Conservation (phyloP, 92 coral and sea anemone genomes). For the Actinostola sp. region DNA sequence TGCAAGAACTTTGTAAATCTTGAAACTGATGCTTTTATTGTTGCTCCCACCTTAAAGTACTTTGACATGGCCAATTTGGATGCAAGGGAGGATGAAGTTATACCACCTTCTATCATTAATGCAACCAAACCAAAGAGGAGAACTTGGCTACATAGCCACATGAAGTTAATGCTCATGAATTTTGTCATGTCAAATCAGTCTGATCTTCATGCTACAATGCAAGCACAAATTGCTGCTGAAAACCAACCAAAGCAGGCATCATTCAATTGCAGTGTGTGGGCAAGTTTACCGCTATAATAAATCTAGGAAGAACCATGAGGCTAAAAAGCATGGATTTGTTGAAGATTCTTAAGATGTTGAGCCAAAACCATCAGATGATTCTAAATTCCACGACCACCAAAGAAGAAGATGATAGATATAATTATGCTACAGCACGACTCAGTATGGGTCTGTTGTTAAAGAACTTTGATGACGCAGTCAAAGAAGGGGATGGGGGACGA, state of each 20-base stretch:
- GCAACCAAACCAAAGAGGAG: constrained; percentile 13
- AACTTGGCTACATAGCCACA: constrained; percentile 60
- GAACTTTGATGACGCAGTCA: constrained; percentile 75
- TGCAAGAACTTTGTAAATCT: constrained; percentile 60
- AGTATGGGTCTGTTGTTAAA: constrained; percentile 45
- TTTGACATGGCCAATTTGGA: constrained; percentile 48
- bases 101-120: constrained; percentile 42
- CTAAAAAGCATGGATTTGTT: constrained; percentile 26
- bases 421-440: constrained; percentile 52
- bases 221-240: constrained; percentile 12
- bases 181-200: constrained; percentile 46
- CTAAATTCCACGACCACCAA: background rate
- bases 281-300: constrained; percentile 47
- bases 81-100: constrained; percentile 22
- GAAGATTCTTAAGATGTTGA: background rate
- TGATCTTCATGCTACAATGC: background rate
- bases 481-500: constrained; percentile 68
- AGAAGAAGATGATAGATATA: constrained; percentile 42
- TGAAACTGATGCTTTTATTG: constrained; percentile 62
- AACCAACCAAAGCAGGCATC: constrained; percentile 11
- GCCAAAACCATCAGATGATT: background rate
- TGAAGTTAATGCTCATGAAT: constrained; percentile 32
- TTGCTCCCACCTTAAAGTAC: constrained; percentile 52
- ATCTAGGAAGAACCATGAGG: constrained; percentile 53
- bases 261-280: constrained; percentile 45